phyloP scores from a whole-genome alignment of 2,113 vertebrate genomes.

The Xyliphius kryptos region DNA sequence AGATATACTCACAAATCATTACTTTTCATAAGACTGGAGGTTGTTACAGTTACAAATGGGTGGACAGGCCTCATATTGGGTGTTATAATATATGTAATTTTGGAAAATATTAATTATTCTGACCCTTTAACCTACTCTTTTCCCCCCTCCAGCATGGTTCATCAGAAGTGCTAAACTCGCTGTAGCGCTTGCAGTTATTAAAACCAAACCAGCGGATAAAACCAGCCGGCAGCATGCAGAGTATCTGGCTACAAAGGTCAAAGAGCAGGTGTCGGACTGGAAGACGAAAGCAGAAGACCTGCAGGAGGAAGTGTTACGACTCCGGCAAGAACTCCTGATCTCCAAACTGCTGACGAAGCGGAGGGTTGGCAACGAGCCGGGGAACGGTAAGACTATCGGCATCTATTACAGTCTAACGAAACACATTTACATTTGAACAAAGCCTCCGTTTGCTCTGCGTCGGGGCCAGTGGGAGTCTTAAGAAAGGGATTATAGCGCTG shows the following conservation, averaged over 20 bases:
- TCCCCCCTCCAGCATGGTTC: conserved; percentile 49
- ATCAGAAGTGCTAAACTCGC: conserved; percentile 66
- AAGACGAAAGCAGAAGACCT: conserved; percentile 59
- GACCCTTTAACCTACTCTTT: too few relatives aligned
- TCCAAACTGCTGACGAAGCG: conserved; percentile 46
- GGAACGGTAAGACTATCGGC: conserved; percentile 6
- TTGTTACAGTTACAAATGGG: too few relatives aligned
- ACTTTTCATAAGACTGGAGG: too few relatives aligned
- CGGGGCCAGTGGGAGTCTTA: too few relatives aligned
- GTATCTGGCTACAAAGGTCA: conserved; percentile 57
- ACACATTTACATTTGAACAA: too few relatives aligned
- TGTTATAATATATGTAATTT: too few relatives aligned
- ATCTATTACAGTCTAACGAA: too few relatives aligned
- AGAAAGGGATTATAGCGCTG: too few relatives aligned
- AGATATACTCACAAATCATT: too few relatives aligned
- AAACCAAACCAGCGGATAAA: conserved; percentile 63
- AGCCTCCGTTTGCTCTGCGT: too few relatives aligned
- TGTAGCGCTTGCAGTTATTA: conserved; percentile 78
- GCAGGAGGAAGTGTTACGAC: conserved; percentile 73
- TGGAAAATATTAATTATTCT: too few relatives aligned
- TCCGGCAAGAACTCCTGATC: conserved; percentile 74
- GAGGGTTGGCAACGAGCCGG: conserved; percentile 7
- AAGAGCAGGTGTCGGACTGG: conserved; percentile 53
- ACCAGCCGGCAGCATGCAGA: conserved; percentile 66
- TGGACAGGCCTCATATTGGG: too few relatives aligned